Evolutionary conservation across 2,113 vertebrate species (phyloP), one percentile per base, ranked within the genome.

Genomic region (Xenopus laevis): DNA sequence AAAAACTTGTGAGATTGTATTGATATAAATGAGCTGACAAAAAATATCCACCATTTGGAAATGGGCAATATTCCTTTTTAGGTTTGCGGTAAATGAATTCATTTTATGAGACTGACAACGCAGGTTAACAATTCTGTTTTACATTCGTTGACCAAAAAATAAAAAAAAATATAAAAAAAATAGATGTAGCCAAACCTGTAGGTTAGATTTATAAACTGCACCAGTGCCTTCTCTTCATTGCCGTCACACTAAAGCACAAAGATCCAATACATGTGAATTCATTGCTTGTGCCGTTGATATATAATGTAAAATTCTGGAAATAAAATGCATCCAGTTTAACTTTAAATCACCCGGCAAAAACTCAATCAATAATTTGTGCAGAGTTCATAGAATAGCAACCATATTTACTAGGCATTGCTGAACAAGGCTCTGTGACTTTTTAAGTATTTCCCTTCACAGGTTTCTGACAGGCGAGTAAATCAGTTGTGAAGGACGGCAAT

Each of bases 121-220:
- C 55, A 68, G 46, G 21, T 68, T 74, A 74, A 68, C 73, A 76
- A 62, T 69, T 58, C 46, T 68, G 27, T 61, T 68, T 52, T 44
- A 18, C 40, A 33, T 61, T 50, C 21, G 13, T 12, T 12, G 0
- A 17, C 6, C 7, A 52, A 33, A 68, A 44, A 13, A 17, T 30
- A 59, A 27, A 21, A 55, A 60, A 61, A 55, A 20, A 55, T 59
- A 68, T 30, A 61, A 27, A 27, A 60, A 74, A 55, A 33, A 67
- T 33, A 55, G 72, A 50, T 61, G 18, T 30, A 44, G 20, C 64
- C 46, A 17, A 62, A 46, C 23, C 73, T 53, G 45, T 62, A 60
- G 68, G 61, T 62, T 68, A 68, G 65, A 75, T 68, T 75, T 68
- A 75, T 68, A 74, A 62, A 75, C 65, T 69, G n/a, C 21, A 55